Conservation (phyloP, 2,113 vertebrate species). For the Ammodytes marinus region DNA sequence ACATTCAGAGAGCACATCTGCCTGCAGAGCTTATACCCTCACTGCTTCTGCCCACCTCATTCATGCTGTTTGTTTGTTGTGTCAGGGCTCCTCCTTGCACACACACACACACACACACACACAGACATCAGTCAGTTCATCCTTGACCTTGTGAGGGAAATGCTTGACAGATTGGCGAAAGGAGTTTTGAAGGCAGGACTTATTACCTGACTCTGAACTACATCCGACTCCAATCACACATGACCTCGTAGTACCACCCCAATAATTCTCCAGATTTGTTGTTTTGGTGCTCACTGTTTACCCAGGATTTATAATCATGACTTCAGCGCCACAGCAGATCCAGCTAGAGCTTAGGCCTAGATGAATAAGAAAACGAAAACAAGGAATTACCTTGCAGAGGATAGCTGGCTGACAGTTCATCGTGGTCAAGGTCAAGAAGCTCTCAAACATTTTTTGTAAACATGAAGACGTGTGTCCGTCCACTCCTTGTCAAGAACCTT, state of each 20-base stretch:
- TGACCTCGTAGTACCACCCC: conserved; percentile 12
- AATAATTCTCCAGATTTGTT: conserved; percentile 59
- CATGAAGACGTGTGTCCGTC: conserved; percentile 19
- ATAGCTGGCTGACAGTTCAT: conserved; percentile 49
- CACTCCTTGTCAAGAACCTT: conserved; percentile 19
- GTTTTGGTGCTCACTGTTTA: conserved; percentile 67
- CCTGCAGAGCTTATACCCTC: conserved; percentile 31
- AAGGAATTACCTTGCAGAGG: conserved; percentile 49
- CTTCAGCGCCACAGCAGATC: conserved; percentile 36
- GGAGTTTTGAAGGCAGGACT: conserved; percentile 33
- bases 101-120: not conserved
- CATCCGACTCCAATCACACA: conserved; percentile 61
- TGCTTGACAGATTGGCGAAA: conserved; percentile 40
- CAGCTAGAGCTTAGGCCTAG: conserved; percentile 21
- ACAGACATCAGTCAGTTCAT: conserved; percentile 39
- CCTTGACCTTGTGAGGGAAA: conserved; percentile 60
- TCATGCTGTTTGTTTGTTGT: conserved; percentile 37
- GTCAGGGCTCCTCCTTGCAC: not conserved
- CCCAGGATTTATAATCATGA: conserved; percentile 70
- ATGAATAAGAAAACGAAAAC: conserved; percentile 58
- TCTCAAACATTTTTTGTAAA: conserved; percentile 38
- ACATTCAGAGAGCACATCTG: conserved; percentile 53
- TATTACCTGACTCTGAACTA: conserved; percentile 36
- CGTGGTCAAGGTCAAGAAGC: conserved; percentile 57
- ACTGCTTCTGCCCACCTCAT: conserved; percentile 13